A percentile compares a stretch with the other conserved stretches of the same genome.
Conservation (phyloP, 2,113 vertebrate genomes). For the Falco punctatus region DNA sequence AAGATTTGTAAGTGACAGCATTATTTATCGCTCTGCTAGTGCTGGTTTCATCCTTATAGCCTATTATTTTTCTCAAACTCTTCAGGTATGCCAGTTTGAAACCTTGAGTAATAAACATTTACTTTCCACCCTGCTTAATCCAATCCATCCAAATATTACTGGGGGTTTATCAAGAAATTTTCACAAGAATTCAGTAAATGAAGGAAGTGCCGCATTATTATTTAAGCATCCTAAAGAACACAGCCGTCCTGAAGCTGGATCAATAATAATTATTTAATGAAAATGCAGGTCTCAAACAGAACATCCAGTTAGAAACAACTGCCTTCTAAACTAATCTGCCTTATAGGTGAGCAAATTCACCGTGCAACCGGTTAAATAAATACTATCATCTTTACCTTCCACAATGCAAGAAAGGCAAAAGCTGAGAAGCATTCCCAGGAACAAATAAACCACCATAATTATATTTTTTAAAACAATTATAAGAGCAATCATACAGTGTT, state of each 20-base stretch:
- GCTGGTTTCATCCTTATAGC: background rate
- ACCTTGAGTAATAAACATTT: background rate
- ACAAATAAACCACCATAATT: background rate
- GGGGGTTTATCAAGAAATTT: background rate
- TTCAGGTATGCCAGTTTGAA: background rate
- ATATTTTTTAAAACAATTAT: background rate
- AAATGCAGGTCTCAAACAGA: background rate
- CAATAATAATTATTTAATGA: background rate
- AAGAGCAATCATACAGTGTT: background rate
- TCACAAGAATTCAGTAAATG: background rate
- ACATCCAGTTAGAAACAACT: background rate
- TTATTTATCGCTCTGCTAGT: constrained; percentile 1
- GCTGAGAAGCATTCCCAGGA: background rate
- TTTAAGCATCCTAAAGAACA: background rate
- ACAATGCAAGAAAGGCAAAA: background rate
- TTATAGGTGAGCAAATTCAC: background rate
- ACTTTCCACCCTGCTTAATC: background rate
- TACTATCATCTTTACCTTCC: background rate
- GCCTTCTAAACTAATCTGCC: background rate
- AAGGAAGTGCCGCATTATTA: background rate
- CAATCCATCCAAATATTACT: background rate
- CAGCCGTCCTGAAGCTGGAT: background rate
- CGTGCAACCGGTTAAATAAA: background rate
- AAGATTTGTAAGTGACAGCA: background rate
- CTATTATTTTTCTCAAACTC: background rate